phyloP scores from a whole-genome alignment of 2,113 vertebrate genomes.

The Hydrochoerus hydrochaeris region DNA sequence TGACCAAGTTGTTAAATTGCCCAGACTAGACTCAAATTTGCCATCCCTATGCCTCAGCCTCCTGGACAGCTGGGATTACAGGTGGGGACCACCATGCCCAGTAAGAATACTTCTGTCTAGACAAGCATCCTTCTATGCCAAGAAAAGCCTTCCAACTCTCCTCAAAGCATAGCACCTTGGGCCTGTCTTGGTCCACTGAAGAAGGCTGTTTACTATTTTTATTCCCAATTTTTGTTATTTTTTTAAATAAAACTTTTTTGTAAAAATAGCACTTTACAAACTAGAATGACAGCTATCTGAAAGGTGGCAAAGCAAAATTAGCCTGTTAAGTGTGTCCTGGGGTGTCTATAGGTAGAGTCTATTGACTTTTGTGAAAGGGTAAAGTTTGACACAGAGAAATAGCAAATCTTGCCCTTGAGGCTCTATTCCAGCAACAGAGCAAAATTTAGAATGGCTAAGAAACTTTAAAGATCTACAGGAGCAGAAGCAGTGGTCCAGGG shows the following conservation, averaged over 20 bases:
- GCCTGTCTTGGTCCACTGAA: background rate
- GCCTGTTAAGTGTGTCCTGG: constrained; percentile 2
- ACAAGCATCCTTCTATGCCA: background rate
- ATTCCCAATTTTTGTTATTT: background rate
- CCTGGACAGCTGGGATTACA: background rate
- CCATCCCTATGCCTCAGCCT: background rate
- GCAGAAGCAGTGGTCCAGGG: constrained; percentile 61
- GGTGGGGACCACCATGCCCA: background rate
- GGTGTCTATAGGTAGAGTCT: constrained; percentile 4
- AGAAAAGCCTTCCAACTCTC: background rate
- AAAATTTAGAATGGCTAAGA: constrained; percentile 56
- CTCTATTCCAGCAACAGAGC: constrained; percentile 60
- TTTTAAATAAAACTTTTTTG: background rate
- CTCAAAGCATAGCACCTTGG: background rate
- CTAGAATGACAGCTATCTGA: background rate
- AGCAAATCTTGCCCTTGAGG: constrained; percentile 59
- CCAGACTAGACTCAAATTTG: background rate
- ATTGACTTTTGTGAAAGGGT: constrained; percentile 72
- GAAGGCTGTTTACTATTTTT: constrained; percentile 10
- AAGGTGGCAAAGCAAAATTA: background rate
- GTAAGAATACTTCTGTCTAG: background rate
- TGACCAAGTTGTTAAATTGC: background rate
- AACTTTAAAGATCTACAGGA: constrained; percentile 62
- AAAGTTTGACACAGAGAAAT: constrained; percentile 60
- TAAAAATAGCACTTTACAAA: background rate